Evolutionary conservation across 2,888 invertebrate species (phyloP), one percentile per base, ranked within the genome.

Genomic region (Candidula unifasciata): DNA sequence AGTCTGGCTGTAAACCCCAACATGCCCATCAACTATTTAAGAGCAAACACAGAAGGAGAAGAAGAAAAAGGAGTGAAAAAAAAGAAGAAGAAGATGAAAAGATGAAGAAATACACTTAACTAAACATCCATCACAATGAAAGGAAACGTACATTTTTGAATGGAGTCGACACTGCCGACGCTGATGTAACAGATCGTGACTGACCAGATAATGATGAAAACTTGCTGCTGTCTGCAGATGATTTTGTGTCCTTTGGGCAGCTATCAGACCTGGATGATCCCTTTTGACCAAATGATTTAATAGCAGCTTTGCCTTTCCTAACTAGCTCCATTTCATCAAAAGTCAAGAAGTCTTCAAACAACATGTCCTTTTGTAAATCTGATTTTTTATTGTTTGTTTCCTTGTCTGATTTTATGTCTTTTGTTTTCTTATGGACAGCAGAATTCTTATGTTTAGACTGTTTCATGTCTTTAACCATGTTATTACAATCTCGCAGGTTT

Each of bases 91-190:
- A n/a, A n/a, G n/a, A n/a, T n/a, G n/a, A n/a, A n/a, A n/a, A n/a
- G n/a, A n/a, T n/a, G n/a, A n/a, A n/a, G n/a, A 44, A 10, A 44
- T 44, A 44, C 44, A 44, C 13, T 10, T 44, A 44, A 10, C 44
- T 44, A 44, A 44, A 44, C 13, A 44, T 44, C 44, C 44, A 44
- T 10, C 44, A 44, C 44, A 44, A 44, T 13, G 13, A 44, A 44
- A 44, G 44, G 16, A 71, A 21, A 82, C 73, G 83, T 73, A 89
- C 89, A 86, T 89, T 85, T 87, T 83, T 88, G 16, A 88, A 80
- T 18, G 86, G 83, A 37, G 86, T 52, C n/a, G 87, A 87, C 6
- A 82, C 83, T 8, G 77, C 79, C 21, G 85, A 71, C n/a, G 66
- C 69, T 81, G 74, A 54, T 52, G 21, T 10, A 3, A 74, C 57